Percentiles rank a stretch among this genome's conserved stretches.
Conservation (phyloP, 2,888 invertebrate genomes). For the Papilio elwesi region DNA sequence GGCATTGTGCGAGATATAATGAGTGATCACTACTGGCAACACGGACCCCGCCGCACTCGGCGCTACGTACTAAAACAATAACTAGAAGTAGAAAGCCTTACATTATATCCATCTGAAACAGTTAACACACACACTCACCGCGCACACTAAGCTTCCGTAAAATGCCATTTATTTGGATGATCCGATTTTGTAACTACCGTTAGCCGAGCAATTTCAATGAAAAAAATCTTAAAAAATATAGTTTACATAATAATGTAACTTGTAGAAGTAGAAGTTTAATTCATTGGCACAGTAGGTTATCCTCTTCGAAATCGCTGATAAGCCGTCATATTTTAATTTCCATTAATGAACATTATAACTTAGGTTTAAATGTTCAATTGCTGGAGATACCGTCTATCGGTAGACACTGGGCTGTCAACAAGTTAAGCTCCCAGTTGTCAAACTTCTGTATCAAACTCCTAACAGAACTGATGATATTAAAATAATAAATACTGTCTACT, state of each 20-base stretch:
- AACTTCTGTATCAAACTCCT: constrained; percentile 3
- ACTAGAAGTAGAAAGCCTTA: not conserved
- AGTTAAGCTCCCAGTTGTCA: constrained; percentile 3
- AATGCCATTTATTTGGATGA: not conserved
- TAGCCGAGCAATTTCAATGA: not conserved
- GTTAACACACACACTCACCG: not conserved
- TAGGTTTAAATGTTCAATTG: not conserved
- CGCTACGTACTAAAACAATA: constrained; percentile 14
- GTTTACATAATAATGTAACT: no score
- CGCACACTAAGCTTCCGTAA: not conserved
- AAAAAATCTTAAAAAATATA: no score
- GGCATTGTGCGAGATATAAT: constrained; percentile 11
- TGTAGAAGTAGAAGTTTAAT: no score
- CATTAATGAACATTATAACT: no score
- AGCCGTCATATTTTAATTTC: no score
- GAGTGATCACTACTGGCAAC: constrained; percentile 9
- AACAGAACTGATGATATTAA: constrained; percentile 9
- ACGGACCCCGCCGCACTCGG: not conserved
- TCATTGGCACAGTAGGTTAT: no score
- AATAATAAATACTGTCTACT: not conserved
- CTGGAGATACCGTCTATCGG: not conserved
- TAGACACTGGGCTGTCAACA: constrained; percentile 1
- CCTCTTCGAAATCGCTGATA: no score
- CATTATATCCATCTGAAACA: constrained; percentile 5
- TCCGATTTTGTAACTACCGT: not conserved